phyloP scores from a whole-genome alignment of 2,797 vertebrate species.

The Pseudotriccus pelzelni region DNA sequence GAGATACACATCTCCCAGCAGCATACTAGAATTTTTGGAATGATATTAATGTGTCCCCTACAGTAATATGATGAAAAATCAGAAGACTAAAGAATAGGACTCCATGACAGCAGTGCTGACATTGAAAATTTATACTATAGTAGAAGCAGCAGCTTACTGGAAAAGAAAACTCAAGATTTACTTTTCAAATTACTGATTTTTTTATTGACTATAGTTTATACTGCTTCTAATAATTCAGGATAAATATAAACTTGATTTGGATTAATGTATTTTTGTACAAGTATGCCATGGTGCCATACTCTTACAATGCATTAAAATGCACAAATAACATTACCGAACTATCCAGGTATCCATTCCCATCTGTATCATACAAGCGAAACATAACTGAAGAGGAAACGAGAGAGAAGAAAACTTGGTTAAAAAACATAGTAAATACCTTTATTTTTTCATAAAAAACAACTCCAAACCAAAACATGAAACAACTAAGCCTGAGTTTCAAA shows the following conservation, averaged over 20 bases:
- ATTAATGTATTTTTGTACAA: background rate
- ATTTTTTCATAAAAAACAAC: background rate
- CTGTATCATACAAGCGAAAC: conserved; percentile 95
- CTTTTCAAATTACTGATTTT: background rate
- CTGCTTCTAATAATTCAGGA: background rate
- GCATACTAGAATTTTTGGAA: background rate
- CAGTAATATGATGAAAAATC: background rate
- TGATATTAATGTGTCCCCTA: background rate
- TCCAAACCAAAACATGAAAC: background rate
- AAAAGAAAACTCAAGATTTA: background rate
- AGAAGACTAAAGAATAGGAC: background rate
- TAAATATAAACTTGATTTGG: background rate
- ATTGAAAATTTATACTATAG: background rate
- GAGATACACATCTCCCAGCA: background rate
- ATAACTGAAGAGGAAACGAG: conserved; percentile 82
- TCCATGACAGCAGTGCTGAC: background rate
- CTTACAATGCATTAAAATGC: background rate
- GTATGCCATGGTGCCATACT: background rate
- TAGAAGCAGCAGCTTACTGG: background rate
- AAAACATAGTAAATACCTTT: background rate
- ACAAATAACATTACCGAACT: conserved; percentile 83
- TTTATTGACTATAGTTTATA: background rate
- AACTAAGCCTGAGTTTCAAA: background rate
- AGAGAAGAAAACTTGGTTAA: conserved; percentile 11
- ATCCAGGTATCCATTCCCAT: conserved; percentile 92